These are phyloP conservation scores for Oscheius myriophilus DNA, from an alignment of 2,888 invertebrate species.

Conservation along the genomic window DNA sequence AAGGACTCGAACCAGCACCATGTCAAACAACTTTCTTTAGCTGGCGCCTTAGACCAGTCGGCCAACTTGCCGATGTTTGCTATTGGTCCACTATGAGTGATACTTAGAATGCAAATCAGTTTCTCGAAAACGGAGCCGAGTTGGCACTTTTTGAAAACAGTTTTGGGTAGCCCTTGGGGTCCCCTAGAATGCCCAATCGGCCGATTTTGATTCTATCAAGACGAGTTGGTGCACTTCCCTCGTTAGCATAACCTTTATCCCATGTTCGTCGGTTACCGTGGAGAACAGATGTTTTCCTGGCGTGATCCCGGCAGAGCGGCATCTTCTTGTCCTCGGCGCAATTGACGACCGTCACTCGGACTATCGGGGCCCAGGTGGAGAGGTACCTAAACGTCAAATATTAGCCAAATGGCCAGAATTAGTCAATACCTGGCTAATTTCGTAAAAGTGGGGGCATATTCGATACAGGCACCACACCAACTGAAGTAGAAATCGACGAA, in stretches of 20 bases:
- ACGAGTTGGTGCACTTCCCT: no score
- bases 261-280: constrained; percentile 96
- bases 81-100: no score
- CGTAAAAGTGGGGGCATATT: constrained; percentile 89
- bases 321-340: constrained; percentile 79
- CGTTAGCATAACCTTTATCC: constrained; percentile 76
- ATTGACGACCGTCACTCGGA: constrained; percentile 68
- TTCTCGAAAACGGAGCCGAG: no score
- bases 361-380: constrained; percentile 62
- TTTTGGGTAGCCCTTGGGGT: no score
- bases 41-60: no score
- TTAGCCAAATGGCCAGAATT: background rate
- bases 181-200: no score
- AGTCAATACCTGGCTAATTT: constrained; percentile 74
- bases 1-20: no score
- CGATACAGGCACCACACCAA: constrained; percentile 93
- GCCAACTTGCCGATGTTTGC: no score
- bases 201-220: no score
- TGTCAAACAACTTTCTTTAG: no score
- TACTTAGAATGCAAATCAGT: no score
- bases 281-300: constrained; percentile 74
- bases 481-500: constrained; percentile 93
- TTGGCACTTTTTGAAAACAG: no score
- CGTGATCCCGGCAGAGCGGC: constrained; percentile 86
- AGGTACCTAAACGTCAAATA: constrained; percentile 47